phyloP scores from a whole-genome alignment of 2,888 invertebrate genomes.

The Tipula lateralis region DNA sequence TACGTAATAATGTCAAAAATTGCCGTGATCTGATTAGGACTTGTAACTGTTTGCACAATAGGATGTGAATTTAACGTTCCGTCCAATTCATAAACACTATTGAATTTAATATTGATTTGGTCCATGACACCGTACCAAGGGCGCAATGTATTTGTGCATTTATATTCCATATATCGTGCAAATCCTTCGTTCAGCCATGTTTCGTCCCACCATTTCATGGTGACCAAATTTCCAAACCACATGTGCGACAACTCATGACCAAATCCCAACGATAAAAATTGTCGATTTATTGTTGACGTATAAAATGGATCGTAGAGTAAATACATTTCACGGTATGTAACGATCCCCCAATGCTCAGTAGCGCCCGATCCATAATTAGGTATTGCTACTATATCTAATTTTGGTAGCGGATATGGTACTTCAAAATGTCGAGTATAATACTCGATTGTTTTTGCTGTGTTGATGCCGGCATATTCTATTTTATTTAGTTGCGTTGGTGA shows the following conservation, averaged over 20 bases:
- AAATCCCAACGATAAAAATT: constrained; percentile 73
- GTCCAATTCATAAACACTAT: constrained; percentile 69
- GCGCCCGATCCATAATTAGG: constrained; percentile 63
- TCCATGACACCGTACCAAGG: constrained; percentile 80
- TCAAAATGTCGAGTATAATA: constrained; percentile 82
- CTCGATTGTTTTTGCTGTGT: constrained; percentile 68
- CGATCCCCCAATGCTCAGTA: constrained; percentile 94
- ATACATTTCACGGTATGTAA: constrained; percentile 84
- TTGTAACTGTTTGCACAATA: constrained; percentile 76
- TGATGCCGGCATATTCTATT: constrained; percentile 67
- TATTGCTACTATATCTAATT: constrained; percentile 57
- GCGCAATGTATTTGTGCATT: constrained; percentile 65
- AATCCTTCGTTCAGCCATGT: constrained; percentile 93
- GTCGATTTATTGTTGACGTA: constrained; percentile 71
- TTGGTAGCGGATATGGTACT: constrained; percentile 81
- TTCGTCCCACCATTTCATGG: constrained; percentile 92
- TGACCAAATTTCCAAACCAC: constrained; percentile 92
- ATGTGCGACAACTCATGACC: constrained; percentile 94
- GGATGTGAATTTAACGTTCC: constrained; percentile 82
- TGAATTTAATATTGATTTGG: constrained; percentile 68
- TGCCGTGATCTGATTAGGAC: constrained; percentile 85
- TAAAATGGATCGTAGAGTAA: constrained; percentile 69
- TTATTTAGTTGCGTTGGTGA: constrained; percentile 68
- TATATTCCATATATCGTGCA: constrained; percentile 82
- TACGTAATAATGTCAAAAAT: constrained; percentile 90